Evolutionary conservation across 2,888 invertebrate species (phyloP), one percentile per base, ranked within the genome.

Genomic region (Lasioglossum pauxillum): DNA sequence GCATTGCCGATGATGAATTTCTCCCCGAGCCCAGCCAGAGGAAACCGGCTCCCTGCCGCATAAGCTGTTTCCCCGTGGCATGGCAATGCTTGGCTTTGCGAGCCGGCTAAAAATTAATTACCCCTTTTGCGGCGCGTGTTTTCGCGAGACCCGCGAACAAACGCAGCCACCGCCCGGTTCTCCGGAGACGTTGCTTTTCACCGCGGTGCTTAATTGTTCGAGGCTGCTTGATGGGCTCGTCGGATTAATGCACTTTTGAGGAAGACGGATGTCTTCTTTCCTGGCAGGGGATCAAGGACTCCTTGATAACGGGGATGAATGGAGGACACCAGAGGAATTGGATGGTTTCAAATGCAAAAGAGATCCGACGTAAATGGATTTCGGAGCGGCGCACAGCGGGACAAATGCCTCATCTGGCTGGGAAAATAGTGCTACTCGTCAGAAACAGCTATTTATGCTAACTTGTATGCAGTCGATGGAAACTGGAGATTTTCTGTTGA

Each of bases 1-100:
- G 80, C 82, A 84, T 83, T 87, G 78, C 76, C 84, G 88, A 89
- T 90, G 87, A 90, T 90, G 86, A 90, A 90, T 90, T 88, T 79
- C 57, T 57, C 78, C 78, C 74, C n/a, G 67, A 83, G 60, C 87
- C 14, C 81, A 46, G 12, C 60, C 38, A 41, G 71, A 41, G 78
- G 73, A 79, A 72, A 76, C 73, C 79, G 67, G 71, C 71, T 60
- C 69, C 69, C 44, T 38, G 73, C 41, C 41, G 67, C 79, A 73
- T 83, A 80, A 89, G 83, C 85, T 86, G 86, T 79, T 85, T 85
- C 74, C 35, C 71, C n/a, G 38, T 41, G n/a, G 71, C 71, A 35
- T n/a, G 35, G 60, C 31, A 41, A 73, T 31, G 49, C 53, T 78
- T 49, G 60, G 46, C 73, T 85, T 76, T 86, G 16, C 71, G 41